Evolutionary conservation across 2,888 invertebrate genomes (phyloP), one percentile per base, ranked within the genome.

Genomic region (Mythimna lalbum): DNA sequence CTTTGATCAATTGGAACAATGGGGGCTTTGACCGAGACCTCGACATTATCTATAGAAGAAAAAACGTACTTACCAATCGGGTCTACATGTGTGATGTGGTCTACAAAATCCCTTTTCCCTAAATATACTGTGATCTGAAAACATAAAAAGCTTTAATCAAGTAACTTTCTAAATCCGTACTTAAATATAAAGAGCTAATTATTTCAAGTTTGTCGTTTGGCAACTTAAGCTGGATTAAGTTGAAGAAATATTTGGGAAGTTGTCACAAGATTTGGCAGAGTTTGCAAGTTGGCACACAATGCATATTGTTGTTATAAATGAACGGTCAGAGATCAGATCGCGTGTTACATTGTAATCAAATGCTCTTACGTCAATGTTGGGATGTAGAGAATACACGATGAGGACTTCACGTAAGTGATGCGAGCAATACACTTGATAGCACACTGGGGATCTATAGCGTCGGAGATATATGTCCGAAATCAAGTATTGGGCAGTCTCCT

Each of bases 31-130:
- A 60, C 12, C 27, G 33, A 4, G 53, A 50, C 31, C 39, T 53
- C 23, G n/a, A 31, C 19, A 10, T 33, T 65, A 27, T 57, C 39
- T 57, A 19, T 39, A n/a, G 27, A 52, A 50, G 43, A 33, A 57
- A 27, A 76, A 56, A 31, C 0, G 19, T 49, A 81, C 97, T 96
- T 93, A 98, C 98, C 98, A 90, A 99, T 98, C 78, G 98, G 98
- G 96, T 99, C 99, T 81, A 98, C 98, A 94, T 98, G 97, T 84
- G 98, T 97, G 91, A 98, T 98, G 95, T 99, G 98, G 95, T 99
- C 98, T 81, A 99, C 98, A 93, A 98, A 99, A 94, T 99, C 99
- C 89, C 99, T 96, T 94, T 98, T 98, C 70, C 98, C 98, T 91
- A 99, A 96, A 93, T 99, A 99, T 64, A 99, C 98, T 81, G 98